Evolutionary conservation across 2,113 vertebrate species (phyloP), one percentile per base, ranked within the genome.

Genomic region (Anarhynchus alexandrinus): DNA sequence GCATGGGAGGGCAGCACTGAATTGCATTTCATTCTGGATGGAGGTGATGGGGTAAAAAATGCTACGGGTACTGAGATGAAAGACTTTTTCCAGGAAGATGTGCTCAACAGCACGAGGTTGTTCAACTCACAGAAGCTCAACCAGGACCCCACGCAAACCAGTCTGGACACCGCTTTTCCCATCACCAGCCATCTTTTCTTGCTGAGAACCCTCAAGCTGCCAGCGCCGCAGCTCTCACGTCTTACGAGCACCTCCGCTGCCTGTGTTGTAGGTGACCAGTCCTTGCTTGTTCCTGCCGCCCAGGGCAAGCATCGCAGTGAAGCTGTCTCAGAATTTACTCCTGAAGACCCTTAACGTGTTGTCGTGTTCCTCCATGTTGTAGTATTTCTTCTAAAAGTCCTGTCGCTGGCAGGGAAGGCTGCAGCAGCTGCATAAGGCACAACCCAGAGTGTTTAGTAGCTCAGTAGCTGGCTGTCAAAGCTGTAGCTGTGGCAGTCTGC

Each of bases 181-280:
- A 43, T 76, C 32, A 25, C 49, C 42, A 27, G 12, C 55, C 55
- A 20, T 11, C 62, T 57, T 74, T 40, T 34, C 42, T 34, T 20
- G 22, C 70, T 10, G 36, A 38, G 26, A 29, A 8, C n/a, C 32
- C 47, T 29, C 70, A 43, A 38, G 23, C 22, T 12, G 9, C 25
- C 12, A 42, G 42, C 2, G 1, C 6, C 0, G 9, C 40, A 54
- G 59, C 52, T 54, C 38, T 2, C 12, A 20, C 45, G 59, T 19
- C 5, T 4, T 32, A 5, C 1, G 11, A 57, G 21, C 21, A 12
- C 10, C 30, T 64, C n/a, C 11, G 1, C 12, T n/a, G n/a, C 40
- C 55, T 14, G 42, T 13, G 32, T 10, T 20, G 27, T n/a, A 40
- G 45, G 4, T 21, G 30, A 47, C 25, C 6, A 2, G 10, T 49